Base-by-base conservation (phyloP, 2,888 invertebrate species). In the Atrina japonica region DNA sequence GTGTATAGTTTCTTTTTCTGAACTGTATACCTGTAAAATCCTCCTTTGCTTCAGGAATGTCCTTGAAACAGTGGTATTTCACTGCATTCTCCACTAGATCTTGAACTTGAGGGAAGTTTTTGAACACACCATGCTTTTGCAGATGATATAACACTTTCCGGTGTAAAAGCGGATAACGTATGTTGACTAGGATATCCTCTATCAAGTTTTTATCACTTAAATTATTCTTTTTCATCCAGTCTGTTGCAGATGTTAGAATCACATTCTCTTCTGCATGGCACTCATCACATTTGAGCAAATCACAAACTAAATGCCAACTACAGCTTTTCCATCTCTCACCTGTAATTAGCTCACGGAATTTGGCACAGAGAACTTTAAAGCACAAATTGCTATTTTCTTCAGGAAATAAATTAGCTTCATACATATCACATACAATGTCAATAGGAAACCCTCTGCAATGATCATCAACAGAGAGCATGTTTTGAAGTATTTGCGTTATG, bases 221-320 rank as follows among this genome's bases (percentile, higher is more conserved):
- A 47, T 80, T 83, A 73, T 86, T 87, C 68, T 82, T 80, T 78
- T 87, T 87, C 87, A 87, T 87, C 86, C 85, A 87, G 60, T 85
- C 85, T 6, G 87, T 87, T 16, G 87, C 86, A 18, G 87, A 83
- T 11, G 83, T 85, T 25, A 87, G 76, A 49, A 87, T 83, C 23
- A 84, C 74, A 67, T 86, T 86, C 74, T 87, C 87, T 59, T 86
- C 87, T 27, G 85, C 84, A 55, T 76, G 75, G 55, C 85, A 84
- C 63, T 80, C 80, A 64, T 86, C 84, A 59, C 77, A 82, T 64
- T 81, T 77, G 16, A 86, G 69, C 23, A 87, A 73, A 65, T 86
- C 83, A 70, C 86, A 81, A 11, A 86, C 87, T 16, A 84, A 76
- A 41, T 78, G 75, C 81, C 83, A 86, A 11, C 71, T 70, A 64